These are phyloP conservation scores for Cataglyphis cursor DNA, from an alignment of 2,888 invertebrate genomes.

Conservation along the genomic window DNA sequence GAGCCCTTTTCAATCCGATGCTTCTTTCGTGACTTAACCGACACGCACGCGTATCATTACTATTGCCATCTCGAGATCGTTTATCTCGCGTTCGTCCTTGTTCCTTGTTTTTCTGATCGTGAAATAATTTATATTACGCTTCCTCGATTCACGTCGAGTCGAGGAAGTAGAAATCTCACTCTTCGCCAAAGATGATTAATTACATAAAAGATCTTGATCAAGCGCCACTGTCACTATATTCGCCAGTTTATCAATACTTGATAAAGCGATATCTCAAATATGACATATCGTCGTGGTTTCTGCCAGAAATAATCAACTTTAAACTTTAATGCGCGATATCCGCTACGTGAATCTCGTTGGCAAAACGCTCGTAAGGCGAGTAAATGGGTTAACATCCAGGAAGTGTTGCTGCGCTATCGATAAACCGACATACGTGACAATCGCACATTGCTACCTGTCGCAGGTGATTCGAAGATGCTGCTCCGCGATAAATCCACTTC, in stretches of 20 bases:
- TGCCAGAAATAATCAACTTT: constrained; percentile 9
- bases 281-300: constrained; percentile 15
- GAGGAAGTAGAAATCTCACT: not conserved
- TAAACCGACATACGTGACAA: constrained; percentile 74
- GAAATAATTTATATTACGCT: not conserved
- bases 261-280: constrained; percentile 11
- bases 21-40: constrained; percentile 59
- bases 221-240: not conserved
- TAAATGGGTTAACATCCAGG: constrained; percentile 80
- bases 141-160: not conserved
- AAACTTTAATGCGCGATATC: constrained; percentile 21
- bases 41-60: constrained; percentile 16
- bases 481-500: constrained; percentile 63
- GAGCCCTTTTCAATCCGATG: constrained; percentile 53
- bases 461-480: constrained; percentile 69
- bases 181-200: constrained; percentile 7
- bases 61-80: constrained; percentile 30
- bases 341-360: constrained; percentile 12
- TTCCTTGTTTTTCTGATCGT: not conserved
- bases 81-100: not conserved
- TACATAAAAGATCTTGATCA: constrained; percentile 18
- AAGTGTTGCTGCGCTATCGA: constrained; percentile 75
- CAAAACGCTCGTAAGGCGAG: constrained; percentile 29
- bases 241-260: not conserved
- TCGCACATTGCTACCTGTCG: constrained; percentile 60